Evolutionary conservation across 2,113 vertebrate genomes (phyloP).

Genomic region (Calonectris borealis): DNA sequence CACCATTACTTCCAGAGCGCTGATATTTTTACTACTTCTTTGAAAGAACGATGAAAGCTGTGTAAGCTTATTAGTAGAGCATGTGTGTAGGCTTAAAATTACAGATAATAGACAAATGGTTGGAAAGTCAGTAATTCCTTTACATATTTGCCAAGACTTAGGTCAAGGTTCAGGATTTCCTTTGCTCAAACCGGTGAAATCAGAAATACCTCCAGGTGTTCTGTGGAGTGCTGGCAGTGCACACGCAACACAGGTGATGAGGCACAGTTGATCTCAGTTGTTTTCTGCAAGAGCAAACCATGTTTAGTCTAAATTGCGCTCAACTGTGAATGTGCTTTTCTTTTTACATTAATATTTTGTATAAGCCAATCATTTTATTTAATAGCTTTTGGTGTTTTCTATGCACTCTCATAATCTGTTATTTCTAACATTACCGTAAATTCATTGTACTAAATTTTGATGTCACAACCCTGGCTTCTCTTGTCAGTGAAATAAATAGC

Average conservation of each 20-base stretch:
- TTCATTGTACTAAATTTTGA: neutral
- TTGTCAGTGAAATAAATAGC: neutral
- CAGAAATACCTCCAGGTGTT: neutral
- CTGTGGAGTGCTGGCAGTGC: neutral
- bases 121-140: slow-evolving; percentile 48
- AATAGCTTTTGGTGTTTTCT: neutral
- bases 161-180: slow-evolving; percentile 44
- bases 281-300: neutral
- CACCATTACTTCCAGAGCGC: neutral
- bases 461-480: neutral
- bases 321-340: neutral
- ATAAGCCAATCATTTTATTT: neutral
- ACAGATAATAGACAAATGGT: slow-evolving; percentile 42
- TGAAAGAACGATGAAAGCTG: slow-evolving; percentile 29
- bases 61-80: slow-evolving; percentile 53
- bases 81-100: slow-evolving; percentile 58
- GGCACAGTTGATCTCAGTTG: neutral
- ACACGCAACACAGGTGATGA: neutral
- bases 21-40: neutral
- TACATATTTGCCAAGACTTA: slow-evolving; percentile 35
- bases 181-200: slow-evolving; percentile 11
- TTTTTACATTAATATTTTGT: neutral
- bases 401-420: neutral
- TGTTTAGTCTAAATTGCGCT: neutral
- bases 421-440: neutral